Evolutionary conservation across 2,797 vertebrate species (phyloP), one percentile per base, ranked within the genome.

Genomic region (Rhincodon typus): DNA sequence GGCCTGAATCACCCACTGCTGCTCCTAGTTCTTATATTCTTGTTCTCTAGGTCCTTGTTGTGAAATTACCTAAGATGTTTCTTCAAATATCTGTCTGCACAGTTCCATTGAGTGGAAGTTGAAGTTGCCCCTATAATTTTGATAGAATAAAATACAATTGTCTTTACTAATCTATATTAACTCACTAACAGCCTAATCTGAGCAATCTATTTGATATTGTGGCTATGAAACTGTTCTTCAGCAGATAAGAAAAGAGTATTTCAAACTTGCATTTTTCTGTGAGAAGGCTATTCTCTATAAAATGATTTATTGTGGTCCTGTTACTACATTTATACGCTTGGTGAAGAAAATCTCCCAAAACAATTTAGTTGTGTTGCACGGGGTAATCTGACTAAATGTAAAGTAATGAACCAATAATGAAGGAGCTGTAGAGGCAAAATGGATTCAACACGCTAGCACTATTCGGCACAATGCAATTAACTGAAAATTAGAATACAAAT

Each of bases 381-480:
- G 70, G 70, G 46, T 95, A 95, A 95, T 77, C 94, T 74, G 94
- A 74, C 27, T 95, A 77, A 95, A 95, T 95, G 69, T 50, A 95
- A 95, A 95, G 46, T 77, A 95, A 77, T 95, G 42, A 77, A 95
- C 42, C 94, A 95, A 77, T 95, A 95, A 95, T 95, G 94, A 77
- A 77, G 94, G 17, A 95, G 69, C 19, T 50, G 46, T 72, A 34
- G 70, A 95, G 42, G 46, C 94, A 72, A 95, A 95, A 72, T 95
- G 25, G 46, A 95, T 77, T 95, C 69, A 95, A 77, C 94, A 53
- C 27, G n/a, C 46, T 30, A 77, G 50, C 46, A 77, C 27, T 10
- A 77, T 25, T 74, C 25, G 70, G 94, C 94, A 17, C 94, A 95
- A 74, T 25, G 42, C 94, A 95, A 57, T 95, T 95, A 74, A 72